phyloP scores from a whole-genome alignment of 2,797 vertebrate genomes.

The Hyperoplus lanceolatus region DNA sequence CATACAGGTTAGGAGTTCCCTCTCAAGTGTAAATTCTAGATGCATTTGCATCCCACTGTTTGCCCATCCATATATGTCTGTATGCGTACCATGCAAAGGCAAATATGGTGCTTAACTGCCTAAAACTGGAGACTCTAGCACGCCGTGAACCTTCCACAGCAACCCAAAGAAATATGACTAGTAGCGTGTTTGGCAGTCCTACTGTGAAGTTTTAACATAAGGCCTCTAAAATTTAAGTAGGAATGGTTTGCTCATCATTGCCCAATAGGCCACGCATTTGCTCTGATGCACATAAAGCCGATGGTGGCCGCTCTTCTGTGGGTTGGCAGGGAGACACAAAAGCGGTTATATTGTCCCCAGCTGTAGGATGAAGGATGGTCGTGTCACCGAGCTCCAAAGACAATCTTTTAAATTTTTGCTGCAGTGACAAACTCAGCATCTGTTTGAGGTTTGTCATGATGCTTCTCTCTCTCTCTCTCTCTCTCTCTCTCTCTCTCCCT shows the following conservation, averaged over 20 bases:
- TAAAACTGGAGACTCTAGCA: not conserved
- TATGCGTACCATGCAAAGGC: not conserved
- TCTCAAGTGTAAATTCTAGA: constrained; percentile 1
- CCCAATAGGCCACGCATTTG: constrained; percentile 43
- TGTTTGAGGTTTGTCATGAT: constrained; percentile 68
- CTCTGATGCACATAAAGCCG: constrained; percentile 45
- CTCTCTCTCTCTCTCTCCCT: constrained; percentile 9
- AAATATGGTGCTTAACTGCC: not conserved
- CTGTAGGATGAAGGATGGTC: constrained; percentile 74
- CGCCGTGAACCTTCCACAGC: not conserved
- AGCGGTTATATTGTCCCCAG: constrained; percentile 72
- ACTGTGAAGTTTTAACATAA: constrained; percentile 17
- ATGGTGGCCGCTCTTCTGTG: constrained; percentile 62
- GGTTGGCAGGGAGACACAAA: constrained; percentile 66
- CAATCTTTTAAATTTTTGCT: constrained; percentile 68
- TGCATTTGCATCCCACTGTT: not conserved
- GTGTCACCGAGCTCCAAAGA: constrained; percentile 71
- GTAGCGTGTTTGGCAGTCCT: not conserved
- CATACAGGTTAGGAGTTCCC: not conserved
- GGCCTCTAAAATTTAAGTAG: constrained; percentile 19
- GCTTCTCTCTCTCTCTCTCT: constrained; percentile 9
- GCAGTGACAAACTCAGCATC: constrained; percentile 79
- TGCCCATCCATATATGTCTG: not conserved
- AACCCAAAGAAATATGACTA: not conserved
- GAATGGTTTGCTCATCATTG: constrained; percentile 35